Percentiles rank a stretch among this genome's conserved stretches.
These are phyloP conservation scores for Rhinichthys klamathensis DNA, from an alignment of 2,113 vertebrate species.

Conservation along the genomic window DNA sequence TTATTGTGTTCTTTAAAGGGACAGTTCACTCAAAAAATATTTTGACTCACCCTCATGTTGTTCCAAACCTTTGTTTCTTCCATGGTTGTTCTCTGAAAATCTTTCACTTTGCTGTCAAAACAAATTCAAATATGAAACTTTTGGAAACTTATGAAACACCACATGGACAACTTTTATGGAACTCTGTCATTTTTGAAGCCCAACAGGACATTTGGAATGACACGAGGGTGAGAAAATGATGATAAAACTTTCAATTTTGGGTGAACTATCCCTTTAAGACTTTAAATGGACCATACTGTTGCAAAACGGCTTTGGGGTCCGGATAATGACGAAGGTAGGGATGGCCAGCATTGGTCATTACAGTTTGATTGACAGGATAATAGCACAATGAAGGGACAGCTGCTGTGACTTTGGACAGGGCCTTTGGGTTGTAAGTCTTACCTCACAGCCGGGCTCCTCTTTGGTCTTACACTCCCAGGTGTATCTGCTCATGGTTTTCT, in stretches of 20 bases:
- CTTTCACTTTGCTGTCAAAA: background rate
- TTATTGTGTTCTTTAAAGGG: background rate
- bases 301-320: background rate
- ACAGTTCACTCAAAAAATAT: background rate
- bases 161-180: background rate
- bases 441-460: conserved; percentile 82
- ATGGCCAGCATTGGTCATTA: conserved; percentile 54
- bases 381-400: conserved; percentile 68
- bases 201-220: background rate
- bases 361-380: conserved; percentile 71
- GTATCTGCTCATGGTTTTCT: conserved; percentile 88
- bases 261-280: background rate
- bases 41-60: background rate
- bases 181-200: background rate
- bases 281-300: conserved; percentile 37
- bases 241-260: background rate
- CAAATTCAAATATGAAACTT: background rate
- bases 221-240: background rate
- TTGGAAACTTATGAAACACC: too few relatives aligned
- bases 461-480: conserved; percentile 87
- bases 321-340: background rate
- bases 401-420: conserved; percentile 48
- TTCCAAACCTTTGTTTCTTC: background rate
- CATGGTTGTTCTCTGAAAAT: background rate
- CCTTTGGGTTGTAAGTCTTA: conserved; percentile 69